Evolutionary conservation across 2,113 vertebrate genomes (phyloP), one percentile per base, ranked within the genome.

Genomic region (Hypomesus transpacificus): DNA sequence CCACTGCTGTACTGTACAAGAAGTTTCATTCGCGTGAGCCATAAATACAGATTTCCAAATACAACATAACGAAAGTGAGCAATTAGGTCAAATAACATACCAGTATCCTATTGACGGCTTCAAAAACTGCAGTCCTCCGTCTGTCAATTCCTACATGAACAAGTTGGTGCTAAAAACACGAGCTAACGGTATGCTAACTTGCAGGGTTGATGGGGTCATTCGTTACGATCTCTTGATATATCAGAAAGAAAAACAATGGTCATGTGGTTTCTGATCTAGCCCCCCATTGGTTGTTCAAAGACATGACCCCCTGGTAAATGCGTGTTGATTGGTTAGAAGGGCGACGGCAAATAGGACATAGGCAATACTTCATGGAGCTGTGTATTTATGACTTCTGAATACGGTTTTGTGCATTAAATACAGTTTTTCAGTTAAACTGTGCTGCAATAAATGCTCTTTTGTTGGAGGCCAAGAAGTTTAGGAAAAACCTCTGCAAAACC

Each of bases 321-420:
- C 1, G 11, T n/a, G 61, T 3, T 82, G 84, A 90, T 90, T 92
- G 86, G 89, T 46, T 81, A 1, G 53, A 56, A 46, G 39, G 31
- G 39, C 39, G 39, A 46, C 39, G 39, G 39, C 39, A 46, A 46
- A 46, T 46, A 46, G 11, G 39, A 8, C 9, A 1, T 1, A 7
- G 39, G 7, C 9, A 46, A 46, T 13, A 13, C 39, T 46, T 46
- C 39, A 13, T 13, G 39, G 39, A 34, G 31, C 31, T 7, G 31
- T 46, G 39, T 13, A 46, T 9, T 46, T 9, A 46, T 11, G 39
- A 46, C 39, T 46, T 46, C 39, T 46, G 39, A 46, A 46, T 46
- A 46, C 39, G 11, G 39, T 46, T 46, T 46, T 46, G 39, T 46
- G 39, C 9, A 46, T 46, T 2, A 46, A 11, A 8, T 11, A 26